These are phyloP conservation scores for Lepidurus packardi DNA, from an alignment of 1,140 invertebrate species.

Conservation along the genomic window DNA sequence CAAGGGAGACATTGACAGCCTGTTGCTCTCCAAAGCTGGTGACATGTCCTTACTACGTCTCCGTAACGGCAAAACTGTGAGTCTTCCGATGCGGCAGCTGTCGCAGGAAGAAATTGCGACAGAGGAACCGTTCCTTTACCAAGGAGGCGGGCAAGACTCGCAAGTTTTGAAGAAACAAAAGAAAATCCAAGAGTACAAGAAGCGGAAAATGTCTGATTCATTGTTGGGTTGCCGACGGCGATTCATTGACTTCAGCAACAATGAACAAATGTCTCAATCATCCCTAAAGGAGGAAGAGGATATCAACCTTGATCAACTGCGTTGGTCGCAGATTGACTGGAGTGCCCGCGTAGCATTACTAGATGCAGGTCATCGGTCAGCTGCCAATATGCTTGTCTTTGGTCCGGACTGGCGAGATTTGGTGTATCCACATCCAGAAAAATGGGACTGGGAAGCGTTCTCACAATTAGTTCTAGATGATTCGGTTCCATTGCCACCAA, in stretches of 20 bases:
- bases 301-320: neutral
- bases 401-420: conserved; percentile 55
- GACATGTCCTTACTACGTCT: conserved; percentile 65
- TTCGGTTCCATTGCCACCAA: conserved; percentile 36
- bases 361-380: conserved; percentile 22
- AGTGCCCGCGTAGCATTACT: conserved; percentile 22
- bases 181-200: conserved; percentile 31
- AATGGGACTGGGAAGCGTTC: conserved; percentile 57
- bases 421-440: conserved; percentile 53
- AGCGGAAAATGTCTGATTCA: conserved; percentile 32
- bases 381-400: conserved; percentile 35
- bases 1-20: conserved; percentile 66
- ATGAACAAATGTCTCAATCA: neutral
- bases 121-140: conserved; percentile 26
- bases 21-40: conserved; percentile 65
- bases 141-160: conserved; percentile 30
- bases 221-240: conserved; percentile 14
- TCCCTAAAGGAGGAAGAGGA: neutral
- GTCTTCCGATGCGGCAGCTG: conserved; percentile 44
- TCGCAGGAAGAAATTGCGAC: conserved; percentile 27
- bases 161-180: conserved; percentile 34
- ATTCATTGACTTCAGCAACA: conserved; percentile 25
- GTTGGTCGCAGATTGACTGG: conserved; percentile 26
- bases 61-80: conserved; percentile 63
- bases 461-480: conserved; percentile 41